A percentile compares a stretch with the other conserved stretches of the same genome.
phyloP scores from a whole-genome alignment of 2,888 invertebrate genomes.

The Agrochola macilenta region DNA sequence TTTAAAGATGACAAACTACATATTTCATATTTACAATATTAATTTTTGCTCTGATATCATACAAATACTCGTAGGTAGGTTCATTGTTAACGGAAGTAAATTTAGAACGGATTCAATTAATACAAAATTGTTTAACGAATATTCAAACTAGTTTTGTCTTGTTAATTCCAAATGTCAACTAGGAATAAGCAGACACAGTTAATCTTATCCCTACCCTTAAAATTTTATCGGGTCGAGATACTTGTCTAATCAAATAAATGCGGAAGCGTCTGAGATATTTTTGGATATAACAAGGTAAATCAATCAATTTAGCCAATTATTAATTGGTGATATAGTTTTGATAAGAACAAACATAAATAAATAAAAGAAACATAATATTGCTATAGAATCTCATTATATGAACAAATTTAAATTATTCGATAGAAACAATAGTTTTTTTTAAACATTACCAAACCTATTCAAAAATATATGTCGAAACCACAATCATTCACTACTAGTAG shows the following conservation, averaged over 20 bases:
- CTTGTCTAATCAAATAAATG: background rate
- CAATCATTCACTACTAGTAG: background rate
- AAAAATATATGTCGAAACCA: background rate
- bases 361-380: no score
- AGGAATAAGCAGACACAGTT: no score
- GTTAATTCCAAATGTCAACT: no score
- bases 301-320: background rate
- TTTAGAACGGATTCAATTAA: no score
- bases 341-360: no score
- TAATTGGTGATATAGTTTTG: background rate
- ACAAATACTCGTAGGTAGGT: no score
- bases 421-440: background rate
- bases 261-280: background rate
- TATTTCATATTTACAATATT: background rate
- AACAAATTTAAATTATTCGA: background rate
- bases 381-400: background rate
- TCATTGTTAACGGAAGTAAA: no score
- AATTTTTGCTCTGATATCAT: background rate
- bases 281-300: no score
- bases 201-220: background rate
- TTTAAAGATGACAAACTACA: background rate
- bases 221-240: background rate
- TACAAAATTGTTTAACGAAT: no score
- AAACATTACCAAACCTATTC: background rate
- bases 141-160: no score